phyloP scores from a whole-genome alignment of 2,113 vertebrate genomes.

The Puma concolor region DNA sequence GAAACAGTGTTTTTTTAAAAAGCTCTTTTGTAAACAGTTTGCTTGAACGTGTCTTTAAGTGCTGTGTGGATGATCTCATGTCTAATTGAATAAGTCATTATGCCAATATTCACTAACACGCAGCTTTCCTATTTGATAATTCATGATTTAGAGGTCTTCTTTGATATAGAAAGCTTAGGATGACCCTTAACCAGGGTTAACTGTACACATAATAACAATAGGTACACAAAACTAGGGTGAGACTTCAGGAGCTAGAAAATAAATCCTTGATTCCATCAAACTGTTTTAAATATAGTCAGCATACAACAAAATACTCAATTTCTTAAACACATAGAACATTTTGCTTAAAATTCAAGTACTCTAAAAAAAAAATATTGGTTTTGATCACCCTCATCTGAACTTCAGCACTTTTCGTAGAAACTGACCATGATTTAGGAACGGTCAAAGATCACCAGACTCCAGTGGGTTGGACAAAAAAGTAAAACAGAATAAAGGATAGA shows the following conservation, averaged over 20 bases:
- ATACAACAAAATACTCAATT: neutral
- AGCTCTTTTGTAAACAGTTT: neutral
- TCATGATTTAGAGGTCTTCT: conserved; percentile 11
- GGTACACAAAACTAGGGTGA: neutral
- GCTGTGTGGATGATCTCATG: neutral
- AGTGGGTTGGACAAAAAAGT: neutral
- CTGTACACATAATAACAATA: neutral
- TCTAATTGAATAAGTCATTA: neutral
- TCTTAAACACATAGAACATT: neutral
- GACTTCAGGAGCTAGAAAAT: conserved; percentile 35
- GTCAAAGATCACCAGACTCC: neutral
- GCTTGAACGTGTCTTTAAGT: neutral
- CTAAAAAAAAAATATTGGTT: neutral
- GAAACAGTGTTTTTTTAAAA: neutral
- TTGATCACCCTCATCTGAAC: neutral
- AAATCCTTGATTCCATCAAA: neutral
- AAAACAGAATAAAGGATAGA: neutral
- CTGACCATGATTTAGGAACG: neutral
- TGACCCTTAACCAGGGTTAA: neutral
- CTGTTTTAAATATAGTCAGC: conserved; percentile 47
- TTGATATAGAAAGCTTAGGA: neutral
- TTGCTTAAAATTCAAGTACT: conserved; percentile 22
- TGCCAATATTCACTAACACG: neutral
- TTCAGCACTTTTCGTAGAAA: neutral
- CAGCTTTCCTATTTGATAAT: neutral